These are phyloP conservation scores for Dendrolimus kikuchii DNA, from an alignment of 1,140 invertebrate genomes.

Conservation along the genomic window DNA sequence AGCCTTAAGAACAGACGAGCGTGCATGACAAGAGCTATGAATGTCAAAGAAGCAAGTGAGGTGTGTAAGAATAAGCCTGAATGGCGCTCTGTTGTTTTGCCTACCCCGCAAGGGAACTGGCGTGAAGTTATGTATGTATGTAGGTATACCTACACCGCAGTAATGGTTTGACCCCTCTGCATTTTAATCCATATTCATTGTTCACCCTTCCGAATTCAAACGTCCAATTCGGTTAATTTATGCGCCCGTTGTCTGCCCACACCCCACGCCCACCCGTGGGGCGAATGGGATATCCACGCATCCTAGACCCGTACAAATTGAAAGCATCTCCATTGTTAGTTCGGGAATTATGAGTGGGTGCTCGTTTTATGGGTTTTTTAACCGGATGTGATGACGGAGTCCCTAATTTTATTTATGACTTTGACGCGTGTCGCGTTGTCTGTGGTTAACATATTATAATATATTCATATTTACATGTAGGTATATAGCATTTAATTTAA, in stretches of 20 bases:
- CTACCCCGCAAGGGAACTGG: too few species aligned
- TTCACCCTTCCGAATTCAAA: slow-evolving; percentile 25
- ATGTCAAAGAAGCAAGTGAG: too few species aligned
- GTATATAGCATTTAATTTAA: too few species aligned
- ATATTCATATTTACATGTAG: not conserved
- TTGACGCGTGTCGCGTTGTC: slow-evolving; percentile 41
- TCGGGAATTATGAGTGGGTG: not conserved
- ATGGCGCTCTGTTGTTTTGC: too few species aligned
- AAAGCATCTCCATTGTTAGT: slow-evolving; percentile 22
- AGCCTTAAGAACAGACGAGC: too few species aligned
- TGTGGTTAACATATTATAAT: slow-evolving; percentile 3
- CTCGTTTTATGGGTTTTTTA: slow-evolving; percentile 19
- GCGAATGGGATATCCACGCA: slow-evolving; percentile 16
- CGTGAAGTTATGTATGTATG: too few species aligned
- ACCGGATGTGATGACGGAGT: slow-evolving; percentile 25
- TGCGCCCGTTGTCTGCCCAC: slow-evolving; percentile 37
- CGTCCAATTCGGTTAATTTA: slow-evolving; percentile 44
- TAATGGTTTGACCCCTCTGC: not conserved
- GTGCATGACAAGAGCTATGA: too few species aligned
- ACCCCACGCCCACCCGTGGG: slow-evolving; percentile 9
- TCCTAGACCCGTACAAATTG: slow-evolving; percentile 43
- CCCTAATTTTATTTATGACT: slow-evolving; percentile 55
- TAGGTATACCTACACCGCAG: too few species aligned
- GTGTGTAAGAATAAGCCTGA: too few species aligned
- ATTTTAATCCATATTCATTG: slow-evolving; percentile 18